Base-by-base conservation (phyloP, 1,140 invertebrate species). In the Adelges cooleyi region DNA sequence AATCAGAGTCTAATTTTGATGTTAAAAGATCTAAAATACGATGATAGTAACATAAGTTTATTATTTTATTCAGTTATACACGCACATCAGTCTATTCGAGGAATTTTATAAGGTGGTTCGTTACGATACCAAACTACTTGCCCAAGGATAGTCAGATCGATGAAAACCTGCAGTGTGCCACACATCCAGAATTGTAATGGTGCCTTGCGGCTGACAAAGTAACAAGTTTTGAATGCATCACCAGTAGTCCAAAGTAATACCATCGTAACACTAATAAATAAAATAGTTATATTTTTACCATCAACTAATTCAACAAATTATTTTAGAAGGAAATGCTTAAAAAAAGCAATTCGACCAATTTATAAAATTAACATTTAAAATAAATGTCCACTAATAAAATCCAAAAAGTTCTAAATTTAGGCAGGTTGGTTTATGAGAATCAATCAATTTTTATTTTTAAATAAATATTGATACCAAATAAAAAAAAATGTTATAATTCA, bases 131-230 rank as follows among this genome's bases (percentile, higher is more conserved):
- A 71, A 67, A 78, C 76, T 23, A 93, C 86, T 82, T 95, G 92
- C 23, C 80, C 71, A 40, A 94, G 79, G 73, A 95, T 92, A 52
- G 86, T 80, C 46, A 90, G 74, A 73, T 95, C 91, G 71, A 95
- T 84, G 10, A 80, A 76, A 29, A 95, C 89, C 81, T 99, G 96
- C 59, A 98, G 80, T 69, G 83, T 81, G 65, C 94, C 95, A 78
- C 96, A 99, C 42, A 98, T 80, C 83, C 86, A 90, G 78, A 99
- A 99, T 75, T 99, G 96, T 29, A 88, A 77, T 1, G 96, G 95
- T 11, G 92, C 89, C 68, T 87, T 80, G 69, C 91, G 81, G 59
- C 92, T 73, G 66, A 98, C 80, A 77, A 98, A 99, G 75, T 99
- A 99, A 54, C 84, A 81, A 67, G 95, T 99, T 79, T 99, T 99